Evolutionary conservation across 1,140 invertebrate genomes (phyloP), one percentile per base, ranked within the genome.

Genomic region (Lasioglossum baleicum): DNA sequence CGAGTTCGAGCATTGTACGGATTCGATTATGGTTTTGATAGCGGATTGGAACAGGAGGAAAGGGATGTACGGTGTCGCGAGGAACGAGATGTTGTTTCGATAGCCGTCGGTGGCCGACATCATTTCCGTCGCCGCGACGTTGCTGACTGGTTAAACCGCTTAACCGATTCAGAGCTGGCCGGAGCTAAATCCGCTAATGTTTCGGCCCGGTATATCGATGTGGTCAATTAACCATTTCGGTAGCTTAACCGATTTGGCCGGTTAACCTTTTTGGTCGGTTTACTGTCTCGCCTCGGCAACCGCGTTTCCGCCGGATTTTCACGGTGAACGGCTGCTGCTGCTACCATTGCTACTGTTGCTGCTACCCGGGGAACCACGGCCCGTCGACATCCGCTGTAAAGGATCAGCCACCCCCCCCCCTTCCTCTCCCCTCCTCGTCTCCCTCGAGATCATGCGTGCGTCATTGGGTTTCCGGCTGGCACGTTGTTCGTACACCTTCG

Each of bases 211-310:
- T 66, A 65, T 79, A 79, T 79, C 76, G 70, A 79, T 70, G 76
- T 61, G 76, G 69, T 79, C 76, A 79, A 79, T 79, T 79, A 79
- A 79, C 76, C 76, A 65, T 79, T 79, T 79, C 76, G 60, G 69
- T 42, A 42, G 76, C 76, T 79, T 73, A 79, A 79, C 69, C 76
- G 61, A 79, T 79, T 79, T 66, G 48, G 22, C 76, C 61, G 20
- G 69, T 66, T 66, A 73, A 79, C 69, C 76, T 79, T 79, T 79
- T 79, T 65, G 76, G n/a, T 73, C 76, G 70, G 70, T 65, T 79
- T 73, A 73, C 35, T 51, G 61, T 79, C 51, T 56, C 61, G 70
- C 69, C 31, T 42, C 48, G 61, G 2, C 35, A 31, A 66, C n/a
- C 56, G 15, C 48, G 44, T 15, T 56, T 53, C 22, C 44, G 15